Base-by-base conservation (phyloP, 2,113 vertebrate species). In the Plectropomus leopardus region DNA sequence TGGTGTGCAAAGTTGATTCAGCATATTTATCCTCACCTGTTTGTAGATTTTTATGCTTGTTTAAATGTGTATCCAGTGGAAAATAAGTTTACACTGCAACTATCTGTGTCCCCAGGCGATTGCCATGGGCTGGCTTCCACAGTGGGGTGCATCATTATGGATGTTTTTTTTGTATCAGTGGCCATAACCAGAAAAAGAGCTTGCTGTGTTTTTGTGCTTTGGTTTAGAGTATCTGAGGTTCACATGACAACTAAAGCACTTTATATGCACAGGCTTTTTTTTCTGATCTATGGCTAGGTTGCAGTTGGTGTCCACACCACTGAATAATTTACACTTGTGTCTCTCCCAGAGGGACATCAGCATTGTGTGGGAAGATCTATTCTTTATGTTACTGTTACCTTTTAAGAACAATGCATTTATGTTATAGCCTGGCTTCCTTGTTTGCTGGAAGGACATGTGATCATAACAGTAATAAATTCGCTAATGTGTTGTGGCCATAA, bases 251-350 rank as follows among this genome's bases (percentile, higher is more conserved):
- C 51, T 59, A 15, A 47, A 76, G 19, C 54, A 28, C 51, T 79
- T 50, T 48, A 51, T 30, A 79, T 72, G 40, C 59, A 42, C 53
- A 72, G 9, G 28, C 17, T 40, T 78, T 67, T 78, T 26, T 73
- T 90, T 72, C 45, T 64, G 30, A 72, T 82, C 81, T 28, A 70
- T 55, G 58, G 75, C 82, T 65, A 69, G 68, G 66, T 85, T 88
- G 72, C 78, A 84, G 76, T 24, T 51, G 19, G 42, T 78, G 74
- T 89, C 85, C 78, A 76, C 40, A 68, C 72, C 47, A 16, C 72
- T 93, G 78, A 89, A 92, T 91, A 83, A 91, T 91, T 88, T 36
- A 90, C 59, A 60, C 5, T 5, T 1, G 6, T 64, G 50, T 76
- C 34, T 68, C 71, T 71, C 40, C 55, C 78, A 48, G 32, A 66